Evolutionary conservation across 2,113 vertebrate species (phyloP), one percentile per base, ranked within the genome.

Genomic region (Sapayoa aenigma): DNA sequence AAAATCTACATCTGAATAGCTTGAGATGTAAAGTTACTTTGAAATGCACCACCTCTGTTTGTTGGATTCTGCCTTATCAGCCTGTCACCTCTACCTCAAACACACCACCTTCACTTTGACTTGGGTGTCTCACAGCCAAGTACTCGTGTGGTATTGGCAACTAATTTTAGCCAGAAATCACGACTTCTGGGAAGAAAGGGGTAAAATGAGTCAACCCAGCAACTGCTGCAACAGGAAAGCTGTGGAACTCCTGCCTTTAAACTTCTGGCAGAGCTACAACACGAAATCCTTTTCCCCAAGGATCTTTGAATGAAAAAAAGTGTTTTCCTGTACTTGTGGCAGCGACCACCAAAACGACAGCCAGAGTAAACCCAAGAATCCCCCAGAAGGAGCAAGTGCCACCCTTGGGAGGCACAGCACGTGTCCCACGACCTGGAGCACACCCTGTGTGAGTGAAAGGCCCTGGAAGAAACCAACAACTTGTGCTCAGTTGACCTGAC

Each of bases 291-390:
- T 41, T 66, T 82, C 71, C 47, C 68, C 10, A 84, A 58, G 28
- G 35, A 46, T 53, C 39, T 80, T 42, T 59, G n/a, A 31, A 67
- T 11, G 35, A 69, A 60, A 23, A 53, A 7, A 58, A 55, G 12
- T 35, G 27, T 67, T 37, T 78, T 47, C 33, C 33, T 24, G 27
- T 35, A 46, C 22, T 44, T 49, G 63, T 13, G 65, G 44, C 14
- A 49, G 39, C 0, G 0, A 28, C 41, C 71, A 82, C 31, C 47
- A 60, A 66, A 93, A 53, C 0, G 0, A 60, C 39, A 1, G 2
- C 31, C 23, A 58, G 50, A 46, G 31, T 21, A 76, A 85, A 58
- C 24, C 31, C 24, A 59, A 5, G 13, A 65, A 55, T 17, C 16
- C 17, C 31, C 50, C 46, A 24, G 59, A 82, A 82, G 6, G 31